phyloP scores from a whole-genome alignment of 2,888 invertebrate species.

The Muscina levida region DNA sequence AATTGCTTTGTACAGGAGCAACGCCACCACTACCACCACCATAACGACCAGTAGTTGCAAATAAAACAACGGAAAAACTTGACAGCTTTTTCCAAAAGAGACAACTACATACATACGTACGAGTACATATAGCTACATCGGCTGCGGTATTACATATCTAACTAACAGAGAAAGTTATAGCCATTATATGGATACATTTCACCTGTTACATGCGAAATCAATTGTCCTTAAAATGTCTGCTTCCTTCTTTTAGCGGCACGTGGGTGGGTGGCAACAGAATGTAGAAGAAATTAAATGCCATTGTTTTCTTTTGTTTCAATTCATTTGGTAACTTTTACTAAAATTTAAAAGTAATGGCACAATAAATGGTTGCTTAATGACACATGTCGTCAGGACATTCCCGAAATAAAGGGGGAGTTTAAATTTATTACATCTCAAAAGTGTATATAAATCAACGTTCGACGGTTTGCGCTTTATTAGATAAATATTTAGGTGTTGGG shows the following conservation, averaged over 20 bases:
- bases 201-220: slow-evolving; percentile 61
- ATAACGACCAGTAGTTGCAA: slow-evolving; percentile 42
- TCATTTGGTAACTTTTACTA: not conserved
- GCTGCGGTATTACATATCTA: no score
- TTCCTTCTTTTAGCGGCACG: not conserved
- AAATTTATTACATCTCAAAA: not conserved
- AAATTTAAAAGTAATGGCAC: slow-evolving; percentile 19
- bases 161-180: slow-evolving; percentile 52
- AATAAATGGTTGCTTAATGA: slow-evolving; percentile 20
- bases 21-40: slow-evolving; percentile 5
- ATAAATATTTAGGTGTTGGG: no score
- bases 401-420: not conserved
- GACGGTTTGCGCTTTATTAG: no score
- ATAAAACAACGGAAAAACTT: slow-evolving; percentile 46
- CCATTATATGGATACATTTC: slow-evolving; percentile 49
- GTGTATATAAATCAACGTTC: not conserved
- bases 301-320: not conserved
- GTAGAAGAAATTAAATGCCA: slow-evolving; percentile 29
- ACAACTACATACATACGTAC: slow-evolving; percentile 3
- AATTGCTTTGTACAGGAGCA: slow-evolving; percentile 70
- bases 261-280: not conserved
- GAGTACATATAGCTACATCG: slow-evolving; percentile 55
- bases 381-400: not conserved
- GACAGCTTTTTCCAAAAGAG: slow-evolving; percentile 50
- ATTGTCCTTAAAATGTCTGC: slow-evolving; percentile 57